Evolutionary conservation across 2,888 invertebrate species (phyloP).

Genomic region (Ashinkailepas kermadecensis): DNA sequence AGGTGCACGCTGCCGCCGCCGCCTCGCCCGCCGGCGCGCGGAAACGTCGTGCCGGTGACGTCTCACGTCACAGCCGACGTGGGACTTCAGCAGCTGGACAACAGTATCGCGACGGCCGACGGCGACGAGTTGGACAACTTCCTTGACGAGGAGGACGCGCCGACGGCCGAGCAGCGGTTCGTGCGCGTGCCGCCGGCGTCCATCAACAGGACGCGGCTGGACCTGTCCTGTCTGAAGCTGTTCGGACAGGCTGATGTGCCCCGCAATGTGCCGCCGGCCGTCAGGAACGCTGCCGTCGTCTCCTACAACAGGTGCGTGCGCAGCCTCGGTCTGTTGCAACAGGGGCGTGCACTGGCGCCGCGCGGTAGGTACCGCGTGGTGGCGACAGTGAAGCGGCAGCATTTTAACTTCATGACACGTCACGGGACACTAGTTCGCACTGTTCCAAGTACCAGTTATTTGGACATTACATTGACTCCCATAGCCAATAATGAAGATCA

Average conservation of each 20-base stretch:
- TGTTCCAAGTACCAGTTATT: too few relatives aligned
- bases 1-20: not conserved
- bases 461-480: too few relatives aligned
- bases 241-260: not conserved
- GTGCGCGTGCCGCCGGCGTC: not conserved
- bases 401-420: too few relatives aligned
- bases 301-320: not conserved
- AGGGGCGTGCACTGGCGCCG: too few relatives aligned
- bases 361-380: too few relatives aligned
- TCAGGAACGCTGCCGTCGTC: not conserved
- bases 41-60: too few relatives aligned
- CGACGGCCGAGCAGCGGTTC: not conserved
- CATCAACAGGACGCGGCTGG: not conserved
- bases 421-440: too few relatives aligned
- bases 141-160: not conserved
- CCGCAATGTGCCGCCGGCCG: not conserved
- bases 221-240: constrained; percentile 8
- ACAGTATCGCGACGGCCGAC: not conserved
- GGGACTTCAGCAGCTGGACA: not conserved
- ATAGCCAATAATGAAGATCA: too few relatives aligned
- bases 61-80: too few relatives aligned
- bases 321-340: too few relatives aligned
- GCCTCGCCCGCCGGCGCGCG: not conserved
- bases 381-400: too few relatives aligned
- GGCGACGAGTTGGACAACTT: not conserved